Percentiles rank a stretch among this genome's conserved stretches.
Conservation (phyloP, 2,113 vertebrate genomes). For the Pantherophis guttatus region DNA sequence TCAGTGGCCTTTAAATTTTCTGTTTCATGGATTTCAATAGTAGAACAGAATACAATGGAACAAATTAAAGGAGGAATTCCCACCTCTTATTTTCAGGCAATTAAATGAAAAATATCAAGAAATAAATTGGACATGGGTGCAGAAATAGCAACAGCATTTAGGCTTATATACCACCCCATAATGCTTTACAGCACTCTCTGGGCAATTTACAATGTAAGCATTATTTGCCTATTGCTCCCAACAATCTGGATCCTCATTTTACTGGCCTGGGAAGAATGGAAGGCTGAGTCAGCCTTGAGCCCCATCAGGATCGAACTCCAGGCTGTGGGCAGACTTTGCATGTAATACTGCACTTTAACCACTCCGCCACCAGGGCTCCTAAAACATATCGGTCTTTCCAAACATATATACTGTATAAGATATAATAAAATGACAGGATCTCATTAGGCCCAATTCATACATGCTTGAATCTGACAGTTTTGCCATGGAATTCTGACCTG, state of each 20-base stretch:
- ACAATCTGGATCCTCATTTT: not conserved
- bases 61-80: not conserved
- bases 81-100: constrained; percentile 3
- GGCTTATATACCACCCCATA: not conserved
- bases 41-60: constrained; percentile 16
- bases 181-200: not conserved
- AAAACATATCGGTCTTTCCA: constrained; percentile 3
- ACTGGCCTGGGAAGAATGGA: not conserved
- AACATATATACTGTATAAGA: not conserved
- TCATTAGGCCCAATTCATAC: not conserved
- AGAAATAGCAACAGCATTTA: not conserved
- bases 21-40: not conserved
- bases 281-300: not conserved
- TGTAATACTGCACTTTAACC: not conserved
- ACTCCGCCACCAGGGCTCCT: not conserved
- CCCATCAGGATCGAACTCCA: not conserved
- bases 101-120: constrained; percentile 29
- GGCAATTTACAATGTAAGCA: not conserved
- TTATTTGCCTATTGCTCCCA: not conserved
- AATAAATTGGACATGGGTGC: constrained; percentile 33
- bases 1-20: constrained; percentile 13
- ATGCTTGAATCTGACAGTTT: not conserved
- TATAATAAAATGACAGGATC: not conserved
- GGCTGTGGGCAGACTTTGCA: not conserved
- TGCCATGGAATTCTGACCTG: not conserved